Evolutionary conservation across 2,113 vertebrate genomes (phyloP), one percentile per base, ranked within the genome.

Genomic region (Tor tambroides): DNA sequence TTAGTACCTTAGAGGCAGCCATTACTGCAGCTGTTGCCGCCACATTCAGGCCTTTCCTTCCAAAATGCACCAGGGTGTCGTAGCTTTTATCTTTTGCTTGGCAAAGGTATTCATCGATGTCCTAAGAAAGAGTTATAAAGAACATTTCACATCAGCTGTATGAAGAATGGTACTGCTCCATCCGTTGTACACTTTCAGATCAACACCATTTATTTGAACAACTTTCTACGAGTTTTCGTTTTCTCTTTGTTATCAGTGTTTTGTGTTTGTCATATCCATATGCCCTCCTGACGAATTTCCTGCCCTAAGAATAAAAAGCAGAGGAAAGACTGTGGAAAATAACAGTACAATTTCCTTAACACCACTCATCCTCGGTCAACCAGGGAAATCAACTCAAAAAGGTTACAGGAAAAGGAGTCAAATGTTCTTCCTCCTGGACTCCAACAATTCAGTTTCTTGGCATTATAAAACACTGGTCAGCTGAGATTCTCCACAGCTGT

Each of bases 71-170:
- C 26, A 99, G 95, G 80, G 98, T 98, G 81, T 99, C 98, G 0
- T 99, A 99, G 92, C 98, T 99, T 92, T 97, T 96, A 95, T 99
- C 98, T 90, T 99, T 99, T 0, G 98, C 98, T 93, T 99, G 98
- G 91, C 97, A 95, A 84, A 99, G 95, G 91, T 98, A 99, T 74
- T 99, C 98, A 89, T 99, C 98, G 0, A 99, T 99, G 92, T 99
- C 98, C 98, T 99, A 94, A 76, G 77, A 89, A 88, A 86, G 80
- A 59, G 26, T 12, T 41, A 86, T 19, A 67, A 79, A 72, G 21
- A 65, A 80, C 9, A 6, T 49, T 76, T 86, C 9, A 38, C 35
- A 30, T 11, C 54, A n/a, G 49, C n/a, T 14, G 7, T 49, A 28
- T 41, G 12, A 26, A 23, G 4, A 63, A 74, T 12, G 19, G 21